Base-by-base conservation (phyloP, 2,797 vertebrate genomes). In the Poecilia gillii region DNA sequence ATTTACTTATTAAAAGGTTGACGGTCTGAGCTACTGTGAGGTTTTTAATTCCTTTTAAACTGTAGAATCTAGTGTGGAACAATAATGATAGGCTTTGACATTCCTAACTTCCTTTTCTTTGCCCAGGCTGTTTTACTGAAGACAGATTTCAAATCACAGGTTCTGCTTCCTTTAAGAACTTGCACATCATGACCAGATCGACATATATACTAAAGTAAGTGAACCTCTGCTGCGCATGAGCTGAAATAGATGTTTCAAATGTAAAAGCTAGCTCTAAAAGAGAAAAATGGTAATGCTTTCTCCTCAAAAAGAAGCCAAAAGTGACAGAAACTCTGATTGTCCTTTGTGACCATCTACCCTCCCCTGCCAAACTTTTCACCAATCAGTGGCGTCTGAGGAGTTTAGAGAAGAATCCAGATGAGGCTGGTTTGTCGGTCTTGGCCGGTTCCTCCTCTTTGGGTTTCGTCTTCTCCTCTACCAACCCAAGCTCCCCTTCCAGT, bases 331-430 rank as follows among this genome's bases (percentile, higher is more conserved):
- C 45, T 5, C 74, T 77, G 53, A 62, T 14, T 77, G 89, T 90
- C 90, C 86, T 86, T 73, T 47, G 70, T 51, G 57, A 72, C 43
- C 45, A 74, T 14, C 12, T 36, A 36, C 45, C 33, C 36, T 33
- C 39, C 55, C 23, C 28, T 68, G 81, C 51, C 18, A 0, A 47
- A 5, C 73, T 23, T 28, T 73, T 81, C 53, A 39, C 68, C 74
- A 0, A 86, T 97, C 96, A 99, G 85, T 97, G 97, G 85, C 95
- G 96, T 81, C 98, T 96, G 3, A 99, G 97, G 16, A 99, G 94
- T 93, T 97, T 98, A 89, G 97, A 98, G 90, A 99, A 96, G 95
- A 99, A 99, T 74, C 98, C 96, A 49, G 88, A 25, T 0, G 97
- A 93, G 36, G 96, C 46, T 0, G 88, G 86, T 89, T 96, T 88